Evolutionary conservation across 2,113 vertebrate genomes (phyloP), one percentile per base, ranked within the genome.

Genomic region (Panthera tigris): DNA sequence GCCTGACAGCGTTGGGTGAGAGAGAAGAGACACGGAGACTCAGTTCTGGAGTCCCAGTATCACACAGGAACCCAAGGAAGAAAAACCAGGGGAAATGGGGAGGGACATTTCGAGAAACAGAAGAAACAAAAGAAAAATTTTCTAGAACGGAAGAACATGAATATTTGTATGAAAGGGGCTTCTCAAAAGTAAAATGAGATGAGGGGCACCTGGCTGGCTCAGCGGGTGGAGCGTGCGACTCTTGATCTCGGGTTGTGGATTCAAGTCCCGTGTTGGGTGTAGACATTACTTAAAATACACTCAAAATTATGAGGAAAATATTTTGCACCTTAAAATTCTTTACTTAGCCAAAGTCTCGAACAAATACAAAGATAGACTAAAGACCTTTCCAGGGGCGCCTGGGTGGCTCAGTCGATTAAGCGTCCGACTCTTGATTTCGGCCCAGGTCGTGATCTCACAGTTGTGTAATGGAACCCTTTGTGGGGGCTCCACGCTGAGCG

Each of bases 271-370:
- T n/a, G 36, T 36, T 71, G 61, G 61, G 23, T 63, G 23, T 63
- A 63, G 61, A 25, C 21, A 63, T 63, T 25, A 25, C n/a, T 71
- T 71, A 71, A 36, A 71, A 14, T 76, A 15, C 4, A 8, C 45
- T 88, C 36, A 76, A 92, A 88, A 69, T 74, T 83, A 21, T 14
- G 27, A 74, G 39, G 19, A 39, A 84, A 96, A 78, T 21, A 65
- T 39, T 95, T 93, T 91, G 85, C 78, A 88, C 4, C 16, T 91
- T 55, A 88, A 36, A 89, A 68, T 79, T 95, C 48, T 74, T 93
- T 95, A 66, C 15, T 41, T 41, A 93, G 41, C 55, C 82, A 48
- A 92, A 88, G 52, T 88, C 4, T 74, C 41, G 80, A 41, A 69
- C 15, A 96, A 73, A 97, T 68, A n/a, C 36, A 50, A 73, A 15